Percentiles rank a stretch among this genome's conserved stretches.
phyloP scores from a whole-genome alignment of 92 coral and sea anemone genomes.

The Umimayanthus kanabou region DNA sequence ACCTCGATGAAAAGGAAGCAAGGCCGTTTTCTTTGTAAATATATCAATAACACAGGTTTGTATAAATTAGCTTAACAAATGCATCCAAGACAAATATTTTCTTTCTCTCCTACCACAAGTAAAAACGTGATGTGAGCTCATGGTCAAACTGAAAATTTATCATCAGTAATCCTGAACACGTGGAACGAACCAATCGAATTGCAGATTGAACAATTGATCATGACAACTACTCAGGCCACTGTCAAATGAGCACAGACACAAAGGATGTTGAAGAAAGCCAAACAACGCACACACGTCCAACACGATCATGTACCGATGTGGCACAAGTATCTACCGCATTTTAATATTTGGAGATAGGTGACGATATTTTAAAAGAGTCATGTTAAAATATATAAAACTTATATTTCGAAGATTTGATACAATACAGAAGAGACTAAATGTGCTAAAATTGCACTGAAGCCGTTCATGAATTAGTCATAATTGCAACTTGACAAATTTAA shows the following conservation, averaged over 20 bases:
- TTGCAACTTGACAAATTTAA: too few species aligned
- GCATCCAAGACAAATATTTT: constrained; percentile 25
- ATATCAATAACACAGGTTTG: neutral
- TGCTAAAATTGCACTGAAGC: too few species aligned
- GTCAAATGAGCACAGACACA: constrained; percentile 2
- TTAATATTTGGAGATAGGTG: too few species aligned
- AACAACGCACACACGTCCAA: constrained; percentile 35
- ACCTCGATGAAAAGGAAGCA: neutral
- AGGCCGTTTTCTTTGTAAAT: neutral
- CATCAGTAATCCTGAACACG: constrained; percentile 17
- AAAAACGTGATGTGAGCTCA: constrained; percentile 9
- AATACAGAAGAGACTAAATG: too few species aligned
- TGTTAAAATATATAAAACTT: too few species aligned
- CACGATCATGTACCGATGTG: neutral
- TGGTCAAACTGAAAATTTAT: neutral
- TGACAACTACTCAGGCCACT: neutral
- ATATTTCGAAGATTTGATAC: too few species aligned
- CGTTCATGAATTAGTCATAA: too few species aligned
- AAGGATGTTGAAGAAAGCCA: neutral
- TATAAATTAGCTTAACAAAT: constrained; percentile 33
- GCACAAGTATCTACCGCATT: neutral
- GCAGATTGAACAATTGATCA: constrained; percentile 10
- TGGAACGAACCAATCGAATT: constrained; percentile 25
- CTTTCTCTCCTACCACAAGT: constrained; percentile 19
- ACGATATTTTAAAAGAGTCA: too few species aligned